phyloP scores from a whole-genome alignment of 2,888 invertebrate species.

The Hemistola chrysoprasaria region DNA sequence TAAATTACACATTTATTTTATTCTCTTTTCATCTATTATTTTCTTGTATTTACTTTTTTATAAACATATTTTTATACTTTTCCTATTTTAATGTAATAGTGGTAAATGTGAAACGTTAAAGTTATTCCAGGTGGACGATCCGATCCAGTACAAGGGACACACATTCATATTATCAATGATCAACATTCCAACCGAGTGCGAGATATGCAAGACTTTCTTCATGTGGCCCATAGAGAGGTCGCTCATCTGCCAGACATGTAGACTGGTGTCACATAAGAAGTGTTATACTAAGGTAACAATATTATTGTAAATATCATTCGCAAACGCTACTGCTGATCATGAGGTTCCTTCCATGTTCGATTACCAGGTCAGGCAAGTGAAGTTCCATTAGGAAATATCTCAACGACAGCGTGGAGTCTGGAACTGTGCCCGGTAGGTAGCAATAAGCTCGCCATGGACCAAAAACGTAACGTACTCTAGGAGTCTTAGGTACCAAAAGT shows the following conservation, averaged over 20 bases:
- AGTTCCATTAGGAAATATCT: too few relatives aligned
- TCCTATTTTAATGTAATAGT: not conserved
- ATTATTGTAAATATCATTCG: not conserved
- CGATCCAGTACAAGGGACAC: slow-evolving; percentile 89
- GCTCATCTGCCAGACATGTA: slow-evolving; percentile 89
- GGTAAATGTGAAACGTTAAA: slow-evolving; percentile 9
- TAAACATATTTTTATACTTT: not conserved
- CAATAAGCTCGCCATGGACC: too few relatives aligned
- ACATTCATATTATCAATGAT: slow-evolving; percentile 94
- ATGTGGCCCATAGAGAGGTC: slow-evolving; percentile 98
- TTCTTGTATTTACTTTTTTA: not conserved
- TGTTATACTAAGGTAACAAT: slow-evolving; percentile 88
- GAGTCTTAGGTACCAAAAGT: too few relatives aligned
- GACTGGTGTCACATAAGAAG: slow-evolving; percentile 96
- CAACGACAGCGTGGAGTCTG: too few relatives aligned
- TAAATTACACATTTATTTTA: not conserved
- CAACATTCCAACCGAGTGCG: slow-evolving; percentile 97
- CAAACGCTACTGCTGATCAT: too few relatives aligned
- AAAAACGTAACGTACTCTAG: too few relatives aligned
- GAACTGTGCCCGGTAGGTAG: too few relatives aligned
- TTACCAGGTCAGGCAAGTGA: too few relatives aligned
- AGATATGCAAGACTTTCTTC: slow-evolving; percentile 95
- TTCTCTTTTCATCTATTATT: not conserved
- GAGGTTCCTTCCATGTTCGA: too few relatives aligned
- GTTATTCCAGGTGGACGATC: slow-evolving; percentile 82